Base-by-base conservation (phyloP, 2,888 invertebrate genomes). In the Xestia sexstrigata region DNA sequence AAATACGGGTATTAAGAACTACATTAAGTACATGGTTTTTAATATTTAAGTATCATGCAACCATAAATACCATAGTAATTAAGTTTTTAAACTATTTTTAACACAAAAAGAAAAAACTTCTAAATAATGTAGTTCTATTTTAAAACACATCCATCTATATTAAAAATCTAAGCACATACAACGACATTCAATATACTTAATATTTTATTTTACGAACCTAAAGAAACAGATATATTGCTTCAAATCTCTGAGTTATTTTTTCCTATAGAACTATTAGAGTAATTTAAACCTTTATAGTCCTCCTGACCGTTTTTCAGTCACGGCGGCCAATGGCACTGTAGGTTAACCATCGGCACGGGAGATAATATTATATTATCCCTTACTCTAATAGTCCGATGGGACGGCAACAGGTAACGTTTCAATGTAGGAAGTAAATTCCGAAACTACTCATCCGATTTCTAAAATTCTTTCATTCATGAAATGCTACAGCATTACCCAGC, bases 1-100 rank as follows among this genome's bases (percentile, higher is more conserved):
- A 76, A 86, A 81, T 78, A 86, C 86, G 86, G 83, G 83, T 71
- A 11, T 49, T 73, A 35, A 65, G 69, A 83, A 85, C 76, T 81
- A 83, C 79, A 81, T 81, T 70, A n/a, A n/a, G n/a, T n/a, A 78
- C 71, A 81, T 55, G 60, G 3, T 69, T 65, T 69, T 35, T 42
- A n/a, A 47, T 58, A 35, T 52, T 71, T 63, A 55, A 8, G 8
- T 60, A 30, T 11, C 72, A 74, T 62, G 74, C 74, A 20, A 60
- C 60, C 60, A 20, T n/a, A n/a, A n/a, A 58, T 26, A 58, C 7
- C 2, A 26, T 30, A 58, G 8, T 7, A 60, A 26, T 17, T 58
- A 30, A 8, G 15, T 26, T 58, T 15, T 26, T 58, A 0, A 58
- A 26, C 30, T 30, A 62, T 35, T 62, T 62, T 9, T 30, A 30